A percentile compares a stretch with the other conserved stretches of the same genome.
Conservation (phyloP, 1,140 invertebrate genomes). For the Ceratosolen fusciceps region DNA sequence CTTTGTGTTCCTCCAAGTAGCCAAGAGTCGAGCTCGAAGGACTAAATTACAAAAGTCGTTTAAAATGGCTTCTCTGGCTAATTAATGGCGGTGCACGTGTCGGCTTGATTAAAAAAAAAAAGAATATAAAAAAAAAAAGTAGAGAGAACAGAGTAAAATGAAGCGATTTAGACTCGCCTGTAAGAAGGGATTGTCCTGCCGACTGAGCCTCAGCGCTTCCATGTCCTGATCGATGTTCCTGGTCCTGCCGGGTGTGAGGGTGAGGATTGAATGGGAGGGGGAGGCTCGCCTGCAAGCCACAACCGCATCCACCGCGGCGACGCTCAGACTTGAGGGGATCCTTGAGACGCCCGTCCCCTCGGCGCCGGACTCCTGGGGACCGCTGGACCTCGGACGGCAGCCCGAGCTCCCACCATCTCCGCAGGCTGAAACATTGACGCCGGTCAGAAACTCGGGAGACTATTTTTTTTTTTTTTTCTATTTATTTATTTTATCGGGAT, state of each 20-base stretch:
- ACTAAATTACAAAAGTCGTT: too few relatives aligned
- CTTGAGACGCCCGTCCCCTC: constrained; percentile 52
- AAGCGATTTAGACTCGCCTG: constrained; percentile 71
- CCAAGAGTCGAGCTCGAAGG: too few relatives aligned
- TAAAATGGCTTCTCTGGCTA: too few relatives aligned
- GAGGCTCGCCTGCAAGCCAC: constrained; percentile 62
- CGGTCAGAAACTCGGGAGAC: too few relatives aligned
- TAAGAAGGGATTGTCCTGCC: constrained; percentile 87
- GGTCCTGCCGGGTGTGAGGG: constrained; percentile 80
- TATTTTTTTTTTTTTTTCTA: too few relatives aligned
- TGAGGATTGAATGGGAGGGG: constrained; percentile 75
- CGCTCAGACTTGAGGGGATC: constrained; percentile 71
- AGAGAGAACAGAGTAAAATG: too few relatives aligned
- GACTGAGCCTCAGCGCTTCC: constrained; percentile 82
- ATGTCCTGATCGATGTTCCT: constrained; percentile 87
- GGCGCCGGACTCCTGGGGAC: neutral
- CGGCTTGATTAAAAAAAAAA: too few relatives aligned
- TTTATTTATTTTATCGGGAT: too few relatives aligned
- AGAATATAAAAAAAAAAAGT: too few relatives aligned
- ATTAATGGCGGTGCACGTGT: too few relatives aligned
- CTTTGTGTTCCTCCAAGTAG: too few relatives aligned
- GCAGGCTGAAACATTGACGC: neutral
- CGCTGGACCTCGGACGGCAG: neutral
- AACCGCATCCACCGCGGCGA: constrained; percentile 69
- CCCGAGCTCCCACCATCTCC: neutral